Evolutionary conservation across 2,113 vertebrate genomes (phyloP).

Genomic region (Nannospalax galili): DNA sequence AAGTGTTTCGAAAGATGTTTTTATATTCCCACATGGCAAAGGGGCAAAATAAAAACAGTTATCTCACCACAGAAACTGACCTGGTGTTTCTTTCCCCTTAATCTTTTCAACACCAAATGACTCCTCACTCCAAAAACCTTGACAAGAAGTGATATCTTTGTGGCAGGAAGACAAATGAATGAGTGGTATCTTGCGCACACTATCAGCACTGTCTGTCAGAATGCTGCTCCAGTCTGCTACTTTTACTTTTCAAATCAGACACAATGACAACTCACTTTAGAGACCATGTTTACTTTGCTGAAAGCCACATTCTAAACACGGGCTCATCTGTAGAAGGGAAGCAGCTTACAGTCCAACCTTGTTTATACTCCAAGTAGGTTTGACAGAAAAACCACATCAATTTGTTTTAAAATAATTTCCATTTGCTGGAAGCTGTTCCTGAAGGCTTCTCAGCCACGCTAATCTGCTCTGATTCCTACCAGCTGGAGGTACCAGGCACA

Average conservation of each 20-base stretch:
- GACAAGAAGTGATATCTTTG: not conserved
- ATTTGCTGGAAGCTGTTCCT: constrained; percentile 81
- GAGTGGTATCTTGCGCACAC: not conserved
- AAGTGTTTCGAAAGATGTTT: constrained; percentile 63
- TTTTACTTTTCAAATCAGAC: constrained; percentile 77
- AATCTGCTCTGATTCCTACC: constrained; percentile 79
- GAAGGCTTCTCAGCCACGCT: constrained; percentile 70
- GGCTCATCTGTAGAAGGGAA: constrained; percentile 39
- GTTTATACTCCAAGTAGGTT: constrained; percentile 81
- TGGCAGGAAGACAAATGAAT: not conserved
- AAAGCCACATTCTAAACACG: constrained; percentile 78
- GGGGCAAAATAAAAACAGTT: constrained; percentile 61
- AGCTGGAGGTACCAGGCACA: constrained; percentile 70
- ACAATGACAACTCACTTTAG: constrained; percentile 70
- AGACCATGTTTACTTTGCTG: constrained; percentile 71
- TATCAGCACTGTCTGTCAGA: not conserved
- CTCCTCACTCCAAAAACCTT: constrained; percentile 43
- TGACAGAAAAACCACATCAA: constrained; percentile 83
- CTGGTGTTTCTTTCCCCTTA: constrained; percentile 48
- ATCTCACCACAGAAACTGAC: constrained; percentile 51
- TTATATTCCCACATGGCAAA: constrained; percentile 47
- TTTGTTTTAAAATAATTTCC: constrained; percentile 84
- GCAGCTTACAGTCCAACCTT: constrained; percentile 65
- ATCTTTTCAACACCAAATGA: constrained; percentile 55
- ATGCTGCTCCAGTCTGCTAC: not conserved